phyloP scores from a whole-genome alignment of 1,140 invertebrate species.

The Mactra quadrangularis region DNA sequence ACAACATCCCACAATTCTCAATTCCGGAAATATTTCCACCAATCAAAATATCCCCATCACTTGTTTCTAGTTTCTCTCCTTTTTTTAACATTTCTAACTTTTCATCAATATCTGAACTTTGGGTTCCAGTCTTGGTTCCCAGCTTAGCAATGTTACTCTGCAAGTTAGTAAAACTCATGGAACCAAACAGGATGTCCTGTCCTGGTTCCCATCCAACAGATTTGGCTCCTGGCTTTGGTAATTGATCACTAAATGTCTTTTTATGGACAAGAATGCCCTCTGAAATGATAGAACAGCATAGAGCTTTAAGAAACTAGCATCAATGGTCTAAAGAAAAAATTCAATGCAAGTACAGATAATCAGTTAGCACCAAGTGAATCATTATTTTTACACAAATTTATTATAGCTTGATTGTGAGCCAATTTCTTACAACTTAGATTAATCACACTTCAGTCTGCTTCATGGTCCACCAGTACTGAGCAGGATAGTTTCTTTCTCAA shows the following conservation, averaged over 20 bases:
- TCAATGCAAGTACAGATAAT: too few relatives aligned
- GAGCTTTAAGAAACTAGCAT: too few relatives aligned
- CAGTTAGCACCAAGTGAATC: too few relatives aligned
- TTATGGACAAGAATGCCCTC: constrained; percentile 85
- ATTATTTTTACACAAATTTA: too few relatives aligned
- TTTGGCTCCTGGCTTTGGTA: constrained; percentile 76
- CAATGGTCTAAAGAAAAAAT: too few relatives aligned
- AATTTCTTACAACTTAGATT: too few relatives aligned
- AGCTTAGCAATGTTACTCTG: constrained; percentile 71
- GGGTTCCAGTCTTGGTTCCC: constrained; percentile 49
- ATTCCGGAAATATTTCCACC: background rate
- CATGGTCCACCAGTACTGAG: too few relatives aligned
- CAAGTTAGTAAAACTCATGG: constrained; percentile 61
- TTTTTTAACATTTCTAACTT: constrained; percentile 41
- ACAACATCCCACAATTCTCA: constrained; percentile 1
- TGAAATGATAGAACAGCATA: too few relatives aligned
- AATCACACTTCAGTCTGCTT: too few relatives aligned
- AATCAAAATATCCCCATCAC: too few relatives aligned
- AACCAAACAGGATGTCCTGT: constrained; percentile 85
- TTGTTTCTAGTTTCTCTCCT: constrained; percentile 26
- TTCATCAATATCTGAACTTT: constrained; percentile 9
- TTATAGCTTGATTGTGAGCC: too few relatives aligned
- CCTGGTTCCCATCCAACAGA: constrained; percentile 85
- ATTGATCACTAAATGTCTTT: constrained; percentile 85
- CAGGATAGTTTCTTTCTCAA: too few relatives aligned